These are phyloP conservation scores for Lontra canadensis DNA, from an alignment of 2,113 vertebrate genomes.

Conservation along the genomic window DNA sequence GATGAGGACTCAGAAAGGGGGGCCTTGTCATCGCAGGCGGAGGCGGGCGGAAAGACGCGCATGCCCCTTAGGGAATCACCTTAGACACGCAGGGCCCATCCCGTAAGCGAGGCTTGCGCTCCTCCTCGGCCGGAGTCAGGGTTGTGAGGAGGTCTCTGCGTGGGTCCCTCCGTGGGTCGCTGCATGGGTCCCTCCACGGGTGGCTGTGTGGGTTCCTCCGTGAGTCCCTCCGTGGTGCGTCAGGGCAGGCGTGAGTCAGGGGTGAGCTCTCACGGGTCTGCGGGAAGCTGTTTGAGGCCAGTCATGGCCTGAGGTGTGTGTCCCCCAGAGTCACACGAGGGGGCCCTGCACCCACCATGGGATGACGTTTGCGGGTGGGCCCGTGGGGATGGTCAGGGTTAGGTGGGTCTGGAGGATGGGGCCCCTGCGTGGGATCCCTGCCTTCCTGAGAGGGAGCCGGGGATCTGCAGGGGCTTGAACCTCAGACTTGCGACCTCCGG, in stretches of 20 bases:
- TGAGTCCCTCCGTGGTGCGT: accelerated
- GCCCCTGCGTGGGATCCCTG: neutral
- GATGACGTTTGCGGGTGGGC: neutral
- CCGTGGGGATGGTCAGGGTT: neutral
- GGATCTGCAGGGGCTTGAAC: accelerated
- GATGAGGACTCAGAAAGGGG: neutral
- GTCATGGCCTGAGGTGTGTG: accelerated
- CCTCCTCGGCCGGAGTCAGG: neutral
- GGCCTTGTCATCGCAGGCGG: neutral
- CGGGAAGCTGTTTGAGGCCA: neutral
- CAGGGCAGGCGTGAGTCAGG: neutral
- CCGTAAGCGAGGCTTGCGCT: neutral
- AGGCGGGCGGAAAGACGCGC: neutral
- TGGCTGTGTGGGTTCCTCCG: neutral
- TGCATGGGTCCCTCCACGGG: neutral
- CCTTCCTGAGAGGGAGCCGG: neutral
- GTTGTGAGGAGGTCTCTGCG: neutral
- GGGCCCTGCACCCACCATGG: accelerated
- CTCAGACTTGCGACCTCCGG: neutral
- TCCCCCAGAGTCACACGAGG: neutral
- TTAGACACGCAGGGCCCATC: too few species aligned
- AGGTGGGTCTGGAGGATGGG: neutral
- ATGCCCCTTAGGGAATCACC: neutral
- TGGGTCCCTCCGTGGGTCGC: neutral
- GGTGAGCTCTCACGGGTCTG: neutral